Evolutionary conservation across 2,113 vertebrate species (phyloP).

Genomic region (Chionis minor): DNA sequence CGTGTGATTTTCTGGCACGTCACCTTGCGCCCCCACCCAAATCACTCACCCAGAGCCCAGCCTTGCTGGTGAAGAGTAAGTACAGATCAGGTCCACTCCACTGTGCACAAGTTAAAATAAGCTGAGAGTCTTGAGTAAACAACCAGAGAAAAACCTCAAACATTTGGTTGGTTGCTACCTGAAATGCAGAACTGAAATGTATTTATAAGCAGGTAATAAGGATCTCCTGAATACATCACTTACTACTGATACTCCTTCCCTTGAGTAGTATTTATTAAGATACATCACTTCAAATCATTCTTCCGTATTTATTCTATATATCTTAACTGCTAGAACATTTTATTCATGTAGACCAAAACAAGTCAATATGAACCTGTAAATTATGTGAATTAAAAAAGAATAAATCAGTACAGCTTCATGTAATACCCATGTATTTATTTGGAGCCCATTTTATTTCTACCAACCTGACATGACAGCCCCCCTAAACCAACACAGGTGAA

Average conservation of each 20-base stretch:
- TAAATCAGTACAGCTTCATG: rapidly evolving
- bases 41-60: not conserved
- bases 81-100: not conserved
- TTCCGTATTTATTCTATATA: not conserved
- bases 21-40: not conserved
- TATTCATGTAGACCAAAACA: not conserved
- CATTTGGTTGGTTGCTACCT: not conserved
- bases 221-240: not conserved
- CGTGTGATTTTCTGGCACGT: not conserved
- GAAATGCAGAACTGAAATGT: not conserved
- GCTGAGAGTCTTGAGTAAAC: not conserved
- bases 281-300: not conserved
- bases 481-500: not conserved
- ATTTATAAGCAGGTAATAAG: not conserved
- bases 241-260: not conserved
- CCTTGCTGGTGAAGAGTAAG: not conserved
- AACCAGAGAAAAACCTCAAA: not conserved
- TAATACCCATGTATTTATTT: not conserved
- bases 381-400: not conserved
- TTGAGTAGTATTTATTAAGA: not conserved
- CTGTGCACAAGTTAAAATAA: not conserved
- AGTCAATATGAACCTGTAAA: rapidly evolving
- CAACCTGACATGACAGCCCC: not conserved
- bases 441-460: not conserved
- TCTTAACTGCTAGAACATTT: not conserved